phyloP scores from a whole-genome alignment of 2,113 vertebrate species.

The Syngnathus typhle region DNA sequence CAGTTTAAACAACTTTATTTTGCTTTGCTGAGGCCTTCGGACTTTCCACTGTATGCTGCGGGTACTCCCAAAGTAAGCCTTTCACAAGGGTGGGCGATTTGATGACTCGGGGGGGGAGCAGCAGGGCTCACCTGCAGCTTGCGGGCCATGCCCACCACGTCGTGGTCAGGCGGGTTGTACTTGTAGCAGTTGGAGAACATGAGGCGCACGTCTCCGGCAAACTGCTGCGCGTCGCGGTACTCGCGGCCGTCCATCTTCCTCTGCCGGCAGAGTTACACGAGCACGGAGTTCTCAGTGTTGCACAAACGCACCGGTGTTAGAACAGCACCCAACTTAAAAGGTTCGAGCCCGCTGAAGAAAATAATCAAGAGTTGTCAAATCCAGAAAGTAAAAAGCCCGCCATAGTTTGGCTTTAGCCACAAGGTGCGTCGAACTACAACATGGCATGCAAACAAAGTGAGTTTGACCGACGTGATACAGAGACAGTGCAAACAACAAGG shows the following conservation, averaged over 20 bases:
- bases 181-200: conserved; percentile 99
- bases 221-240: conserved; percentile 86
- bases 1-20: not conserved
- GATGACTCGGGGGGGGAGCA: not conserved
- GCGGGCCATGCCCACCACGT: conserved; percentile 89
- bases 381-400: too few species aligned
- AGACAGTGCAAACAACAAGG: not conserved
- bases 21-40: not conserved
- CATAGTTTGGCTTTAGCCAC: too few species aligned
- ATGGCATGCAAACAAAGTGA: not conserved
- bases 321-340: too few species aligned
- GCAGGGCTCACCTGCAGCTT: conserved; percentile 79
- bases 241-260: conserved; percentile 92
- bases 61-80: not conserved
- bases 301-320: too few species aligned
- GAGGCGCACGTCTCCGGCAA: conserved; percentile 84
- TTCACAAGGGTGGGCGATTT: not conserved
- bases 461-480: not conserved
- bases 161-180: conserved; percentile 91
- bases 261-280: conserved; percentile 54
- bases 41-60: not conserved
- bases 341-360: too few species aligned
- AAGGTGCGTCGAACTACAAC: not conserved
- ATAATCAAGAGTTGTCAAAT: too few species aligned
- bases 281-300: too few species aligned